Evolutionary conservation across 2,113 vertebrate species (phyloP).

Genomic region (Ctenomys sociabilis): DNA sequence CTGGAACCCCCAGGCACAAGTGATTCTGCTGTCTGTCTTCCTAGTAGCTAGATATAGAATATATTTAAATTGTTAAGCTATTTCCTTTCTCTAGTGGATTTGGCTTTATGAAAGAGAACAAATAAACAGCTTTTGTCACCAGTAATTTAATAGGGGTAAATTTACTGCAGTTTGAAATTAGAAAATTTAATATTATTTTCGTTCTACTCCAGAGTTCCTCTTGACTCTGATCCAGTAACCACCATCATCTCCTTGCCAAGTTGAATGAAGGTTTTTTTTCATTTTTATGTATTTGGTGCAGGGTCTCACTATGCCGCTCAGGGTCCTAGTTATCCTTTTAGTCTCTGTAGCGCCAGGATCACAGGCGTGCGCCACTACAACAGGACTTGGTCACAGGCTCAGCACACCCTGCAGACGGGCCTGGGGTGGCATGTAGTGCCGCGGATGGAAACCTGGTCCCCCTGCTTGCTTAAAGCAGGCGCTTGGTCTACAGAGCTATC

Average conservation of each 20-base stretch:
- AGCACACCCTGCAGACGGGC: too few relatives aligned
- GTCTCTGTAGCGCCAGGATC: too few relatives aligned
- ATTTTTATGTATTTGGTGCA: too few relatives aligned
- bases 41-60: neutral
- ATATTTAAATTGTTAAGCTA: neutral
- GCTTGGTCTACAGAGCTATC: too few relatives aligned
- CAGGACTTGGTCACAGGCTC: too few relatives aligned
- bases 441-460: too few relatives aligned
- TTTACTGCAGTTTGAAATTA: neutral
- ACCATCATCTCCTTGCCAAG: neutral
- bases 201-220: neutral
- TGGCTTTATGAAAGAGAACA: neutral
- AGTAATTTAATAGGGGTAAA: neutral
- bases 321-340: too few relatives aligned
- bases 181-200: neutral
- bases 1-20: neutral
- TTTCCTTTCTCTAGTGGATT: neutral
- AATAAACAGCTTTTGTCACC: neutral
- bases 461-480: too few relatives aligned
- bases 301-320: too few relatives aligned
- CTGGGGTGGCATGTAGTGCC: too few relatives aligned
- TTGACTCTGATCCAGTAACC: neutral
- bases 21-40: neutral
- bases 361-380: too few relatives aligned
- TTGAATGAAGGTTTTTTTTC: neutral